Conservation (phyloP, 2,888 invertebrate genomes). For the Caenorhabditis zanzibari region DNA sequence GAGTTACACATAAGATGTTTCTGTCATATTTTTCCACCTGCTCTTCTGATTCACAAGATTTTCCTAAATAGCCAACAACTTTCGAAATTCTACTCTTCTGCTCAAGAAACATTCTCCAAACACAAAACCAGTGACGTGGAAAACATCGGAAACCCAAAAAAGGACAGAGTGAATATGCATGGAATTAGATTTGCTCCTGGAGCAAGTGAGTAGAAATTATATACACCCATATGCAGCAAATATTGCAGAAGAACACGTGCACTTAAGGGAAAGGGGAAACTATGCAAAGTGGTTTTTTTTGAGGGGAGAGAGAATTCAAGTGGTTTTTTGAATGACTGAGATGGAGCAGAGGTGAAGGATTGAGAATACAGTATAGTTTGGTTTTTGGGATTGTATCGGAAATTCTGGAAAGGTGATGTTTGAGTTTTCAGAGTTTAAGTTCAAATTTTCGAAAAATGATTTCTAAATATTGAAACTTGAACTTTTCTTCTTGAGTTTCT, state of each 20-base stretch:
- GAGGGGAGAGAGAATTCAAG: background rate
- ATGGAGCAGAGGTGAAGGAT: background rate
- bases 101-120: background rate
- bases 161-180: too few relatives aligned
- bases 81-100: too few relatives aligned
- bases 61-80: too few relatives aligned
- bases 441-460: background rate
- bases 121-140: slow-evolving; percentile 15
- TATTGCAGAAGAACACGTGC: background rate
- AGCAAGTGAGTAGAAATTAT: background rate
- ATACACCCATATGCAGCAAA: background rate
- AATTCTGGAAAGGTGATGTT: background rate
- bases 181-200: slow-evolving; percentile 13
- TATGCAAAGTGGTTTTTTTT: slow-evolving; percentile 14
- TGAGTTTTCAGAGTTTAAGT: background rate
- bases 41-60: too few relatives aligned
- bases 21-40: too few relatives aligned
- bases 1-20: too few relatives aligned
- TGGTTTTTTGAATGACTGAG: background rate
- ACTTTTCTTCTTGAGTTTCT: background rate
- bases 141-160: too few relatives aligned
- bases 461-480: background rate
- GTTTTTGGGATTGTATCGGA: background rate
- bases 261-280: background rate
- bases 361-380: background rate